Evolutionary conservation across 2,888 invertebrate genomes (phyloP), one percentile per base, ranked within the genome.

Genomic region (Tinea semifulvella): DNA sequence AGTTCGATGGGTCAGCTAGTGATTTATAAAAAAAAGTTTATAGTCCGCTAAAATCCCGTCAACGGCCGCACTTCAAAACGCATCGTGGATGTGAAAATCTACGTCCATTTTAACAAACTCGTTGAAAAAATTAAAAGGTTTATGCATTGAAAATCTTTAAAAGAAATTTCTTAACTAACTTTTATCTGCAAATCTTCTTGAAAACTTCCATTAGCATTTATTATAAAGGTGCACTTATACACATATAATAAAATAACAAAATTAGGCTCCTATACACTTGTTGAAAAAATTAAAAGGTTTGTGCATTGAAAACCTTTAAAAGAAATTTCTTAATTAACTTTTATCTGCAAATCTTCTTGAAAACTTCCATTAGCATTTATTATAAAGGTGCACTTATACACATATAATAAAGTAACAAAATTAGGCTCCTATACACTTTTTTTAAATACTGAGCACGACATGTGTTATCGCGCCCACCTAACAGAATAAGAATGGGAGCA

Each of bases 181-280:
- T 31, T 31, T 31, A 31, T 31, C 31, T 31, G 11, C 31, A 31
- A 31, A 31, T 31, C 31, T 31, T 38, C 38, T 38, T 2, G 19
- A 18, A 42, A 26, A 38, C 3, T 27, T 26, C 27, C 42, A 26
- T 42, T n/a, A 16, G 14, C 26, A 16, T 16, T n/a, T n/a, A 25
- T 42, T 42, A 42, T 8, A 13, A 16, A 16, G 27, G 27, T 5
- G 17, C 17, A 27, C 27, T 17, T 27, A 42, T 42, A 26, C 27
- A 26, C 13, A 16, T 27, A 42, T 13, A 27, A 17, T 27, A 27
- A 25, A 42, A 42, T 18, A 18, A 16, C 16, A n/a, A n/a, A n/a
- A n/a, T n/a, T n/a, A n/a, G 13, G 31, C 31, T 7, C 31, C n/a
- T 31, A 13, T 13, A 31, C 31, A 31, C 31, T n/a, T n/a, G n/a